phyloP scores from a whole-genome alignment of 2,888 invertebrate genomes.

The Acleris holmiana region DNA sequence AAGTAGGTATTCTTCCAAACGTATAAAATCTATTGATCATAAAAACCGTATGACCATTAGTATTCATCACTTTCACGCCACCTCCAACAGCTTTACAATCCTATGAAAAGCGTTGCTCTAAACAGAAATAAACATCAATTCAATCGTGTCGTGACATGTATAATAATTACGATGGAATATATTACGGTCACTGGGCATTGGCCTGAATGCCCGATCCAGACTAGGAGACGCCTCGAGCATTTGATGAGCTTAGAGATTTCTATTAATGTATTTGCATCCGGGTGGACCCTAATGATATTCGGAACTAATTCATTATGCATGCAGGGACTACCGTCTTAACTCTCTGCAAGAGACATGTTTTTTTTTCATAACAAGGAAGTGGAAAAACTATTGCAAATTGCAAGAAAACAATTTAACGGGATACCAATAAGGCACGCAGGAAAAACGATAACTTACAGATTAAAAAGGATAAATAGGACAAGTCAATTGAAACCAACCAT shows the following conservation, averaged over 20 bases:
- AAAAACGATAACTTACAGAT: constrained; percentile 4
- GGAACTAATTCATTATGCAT: constrained; percentile 9
- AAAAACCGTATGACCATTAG: constrained; percentile 25
- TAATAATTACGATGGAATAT: constrained; percentile 31
- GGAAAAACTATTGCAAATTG: too few relatives aligned
- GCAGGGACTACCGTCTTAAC: constrained; percentile 1
- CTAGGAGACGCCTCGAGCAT: constrained; percentile 58
- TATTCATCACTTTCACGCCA: constrained; percentile 19
- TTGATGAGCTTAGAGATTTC: constrained; percentile 36
- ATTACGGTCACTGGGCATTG: constrained; percentile 64
- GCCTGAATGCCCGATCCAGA: constrained; percentile 65
- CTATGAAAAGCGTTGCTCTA: constrained; percentile 21
- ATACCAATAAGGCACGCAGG: constrained; percentile 14
- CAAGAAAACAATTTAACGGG: neutral
- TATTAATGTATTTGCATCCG: constrained; percentile 29
- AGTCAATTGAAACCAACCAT: constrained; percentile 46
- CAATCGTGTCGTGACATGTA: constrained; percentile 32
- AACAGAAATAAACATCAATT: constrained; percentile 29
- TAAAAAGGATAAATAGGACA: constrained; percentile 40
- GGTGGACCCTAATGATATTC: neutral
- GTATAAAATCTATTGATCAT: constrained; percentile 15
- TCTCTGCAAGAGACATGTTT: neutral
- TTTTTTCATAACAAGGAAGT: too few relatives aligned
- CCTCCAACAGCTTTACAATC: constrained; percentile 9
- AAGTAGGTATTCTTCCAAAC: constrained; percentile 5